Evolutionary conservation across 2,797 vertebrate species (phyloP), one percentile per base, ranked within the genome.

Genomic region (Coracias cyanogaster): DNA sequence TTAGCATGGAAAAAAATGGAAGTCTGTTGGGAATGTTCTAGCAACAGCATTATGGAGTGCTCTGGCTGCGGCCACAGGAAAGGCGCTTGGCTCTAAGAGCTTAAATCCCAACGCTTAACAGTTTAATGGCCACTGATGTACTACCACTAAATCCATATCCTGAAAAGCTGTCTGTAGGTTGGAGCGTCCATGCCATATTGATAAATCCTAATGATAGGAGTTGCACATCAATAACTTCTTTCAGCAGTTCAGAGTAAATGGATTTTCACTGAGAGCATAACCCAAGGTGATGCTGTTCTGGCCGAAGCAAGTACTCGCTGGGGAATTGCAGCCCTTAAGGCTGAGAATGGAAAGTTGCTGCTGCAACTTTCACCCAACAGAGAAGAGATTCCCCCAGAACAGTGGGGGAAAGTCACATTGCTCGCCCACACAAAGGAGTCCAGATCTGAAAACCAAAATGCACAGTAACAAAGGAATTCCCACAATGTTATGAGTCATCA

Each of bases 391-490:
- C 76, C 77, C 82, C 61, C 54, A 81, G 82, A 94, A 79, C 19
- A 24, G 29, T 35, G 58, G 18, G 93, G 90, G 80, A 65, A 86
- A 94, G 77, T 94, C 88, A 93, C 45, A 13, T 1, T 86, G 91
- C 16, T 88, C 24, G 2, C 69, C 79, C 90, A 81, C 82, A 7
- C 4, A 29, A 83, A 57, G 79, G 82, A 84, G 43, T n/a, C 76
- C 66, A 88, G 72, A 72, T 37, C 55, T 28, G 28, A 88, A 90
- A 95, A 51, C 9, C 54, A 79, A 93, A 88, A 83, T 29, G 20
- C 28, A 3, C 39, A n/a, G 54, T 67, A 81, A 78, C 82, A 94
- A 90, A 97, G 85, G 79, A 79, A 91, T 93, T 97, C 95, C 65
- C 95, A 86, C 69, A 88, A 28, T 0, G 2, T 81, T 86, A 54